Evolutionary conservation across 2,888 invertebrate genomes (phyloP).

Genomic region (Kuschelorhynchus macadamiae): DNA sequence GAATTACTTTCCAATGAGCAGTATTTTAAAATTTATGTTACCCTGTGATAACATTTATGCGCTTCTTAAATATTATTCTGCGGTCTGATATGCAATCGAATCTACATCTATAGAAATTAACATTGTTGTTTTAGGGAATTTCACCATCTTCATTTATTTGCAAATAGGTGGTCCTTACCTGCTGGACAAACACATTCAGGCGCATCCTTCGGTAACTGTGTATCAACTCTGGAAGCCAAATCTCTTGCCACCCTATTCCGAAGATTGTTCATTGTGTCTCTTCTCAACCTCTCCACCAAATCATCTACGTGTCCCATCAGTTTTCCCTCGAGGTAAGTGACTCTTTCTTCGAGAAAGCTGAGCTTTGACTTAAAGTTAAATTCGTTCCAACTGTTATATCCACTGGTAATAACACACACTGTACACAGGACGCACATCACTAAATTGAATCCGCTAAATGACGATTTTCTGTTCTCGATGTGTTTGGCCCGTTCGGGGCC

Average conservation of each 20-base stretch:
- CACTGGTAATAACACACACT: conserved; percentile 75
- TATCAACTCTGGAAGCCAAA: conserved; percentile 57
- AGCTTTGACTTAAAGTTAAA: conserved; percentile 72
- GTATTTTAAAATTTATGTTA: no score
- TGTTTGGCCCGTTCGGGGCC: conserved; percentile 55
- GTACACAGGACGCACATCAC: conserved; percentile 77
- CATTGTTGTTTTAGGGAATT: no score
- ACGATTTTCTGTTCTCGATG: conserved; percentile 35
- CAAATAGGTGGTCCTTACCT: conserved; percentile 77
- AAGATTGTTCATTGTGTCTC: conserved; percentile 70
- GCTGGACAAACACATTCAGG: conserved; percentile 81
- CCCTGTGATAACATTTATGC: no score
- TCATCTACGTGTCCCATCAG: conserved; percentile 66
- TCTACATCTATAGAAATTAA: no score
- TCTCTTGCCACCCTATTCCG: conserved; percentile 67
- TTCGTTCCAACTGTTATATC: conserved; percentile 75
- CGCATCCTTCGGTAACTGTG: conserved; percentile 72
- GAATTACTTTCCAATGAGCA: no score
- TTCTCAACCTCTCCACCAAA: conserved; percentile 71
- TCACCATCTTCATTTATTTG: no score
- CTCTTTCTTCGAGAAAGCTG: conserved; percentile 72
- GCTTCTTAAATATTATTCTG: no score
- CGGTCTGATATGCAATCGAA: no score
- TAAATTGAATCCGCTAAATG: conserved; percentile 63
- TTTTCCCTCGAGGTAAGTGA: conserved; percentile 71